phyloP scores from a whole-genome alignment of 1,140 invertebrate species.

The Ceratosolen fusciceps region DNA sequence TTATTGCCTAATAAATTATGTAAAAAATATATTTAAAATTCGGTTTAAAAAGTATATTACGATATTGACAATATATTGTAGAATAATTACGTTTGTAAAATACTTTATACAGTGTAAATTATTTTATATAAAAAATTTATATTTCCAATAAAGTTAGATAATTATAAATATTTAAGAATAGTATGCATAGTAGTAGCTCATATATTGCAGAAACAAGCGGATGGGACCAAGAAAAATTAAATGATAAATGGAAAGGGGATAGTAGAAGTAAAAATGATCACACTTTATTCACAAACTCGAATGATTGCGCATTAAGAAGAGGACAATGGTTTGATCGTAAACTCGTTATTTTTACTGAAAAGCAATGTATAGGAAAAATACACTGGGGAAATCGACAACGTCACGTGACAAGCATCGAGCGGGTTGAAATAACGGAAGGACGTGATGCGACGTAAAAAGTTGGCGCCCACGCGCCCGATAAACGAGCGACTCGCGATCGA shows the following conservation, averaged over 20 bases:
- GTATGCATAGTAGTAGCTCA: no score
- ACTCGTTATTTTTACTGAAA: conserved; percentile 37
- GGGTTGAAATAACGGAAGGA: conserved; percentile 40
- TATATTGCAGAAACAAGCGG: no score
- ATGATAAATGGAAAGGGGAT: background rate
- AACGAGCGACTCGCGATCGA: conserved; percentile 12
- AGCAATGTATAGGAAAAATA: conserved; percentile 27
- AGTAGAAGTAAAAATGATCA: conserved; percentile 18
- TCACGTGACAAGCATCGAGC: conserved; percentile 39
- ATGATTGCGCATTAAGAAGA: conserved; percentile 38
- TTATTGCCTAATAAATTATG: no score
- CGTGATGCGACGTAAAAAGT: conserved; percentile 48
- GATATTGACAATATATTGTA: no score
- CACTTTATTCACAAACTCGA: conserved; percentile 26
- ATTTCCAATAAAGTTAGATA: no score
- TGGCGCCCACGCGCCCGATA: conserved; percentile 26
- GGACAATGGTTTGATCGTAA: conserved; percentile 28
- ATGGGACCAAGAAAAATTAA: no score
- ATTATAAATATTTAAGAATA: no score
- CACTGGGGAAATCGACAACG: conserved; percentile 37
- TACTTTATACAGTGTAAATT: no score
- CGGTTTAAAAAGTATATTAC: no score
- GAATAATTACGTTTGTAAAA: no score
- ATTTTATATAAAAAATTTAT: no score
- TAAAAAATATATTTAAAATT: no score